Conservation (phyloP, 2,113 vertebrate genomes). For the Aptenodytes forsteri region DNA sequence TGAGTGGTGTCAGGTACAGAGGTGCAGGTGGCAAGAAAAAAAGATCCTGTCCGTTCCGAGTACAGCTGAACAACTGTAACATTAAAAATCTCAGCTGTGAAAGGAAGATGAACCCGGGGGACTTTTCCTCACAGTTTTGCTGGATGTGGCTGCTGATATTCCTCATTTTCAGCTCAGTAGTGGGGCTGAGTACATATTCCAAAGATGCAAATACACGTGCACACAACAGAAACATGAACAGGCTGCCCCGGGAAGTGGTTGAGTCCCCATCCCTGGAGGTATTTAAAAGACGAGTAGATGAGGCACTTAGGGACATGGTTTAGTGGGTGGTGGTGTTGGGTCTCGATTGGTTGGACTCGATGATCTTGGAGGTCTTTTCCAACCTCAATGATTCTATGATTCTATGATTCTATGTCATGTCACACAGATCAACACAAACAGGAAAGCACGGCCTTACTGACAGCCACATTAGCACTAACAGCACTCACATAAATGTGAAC, state of each 20-base stretch:
- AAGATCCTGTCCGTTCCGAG: neutral
- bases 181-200: fast-evolving
- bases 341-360: no score
- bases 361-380: no score
- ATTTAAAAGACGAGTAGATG: no score
- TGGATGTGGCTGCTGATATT: neutral
- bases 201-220: neutral
- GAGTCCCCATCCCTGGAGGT: no score
- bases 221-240: neutral
- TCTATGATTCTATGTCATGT: no score
- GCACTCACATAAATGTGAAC: neutral
- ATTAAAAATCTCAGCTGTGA: neutral
- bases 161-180: neutral
- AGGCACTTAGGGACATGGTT: no score
- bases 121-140: neutral
- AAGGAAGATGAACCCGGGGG: neutral
- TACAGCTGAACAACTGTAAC: neutral
- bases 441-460: neutral
- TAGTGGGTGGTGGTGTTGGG: no score
- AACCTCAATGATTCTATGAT: no score
- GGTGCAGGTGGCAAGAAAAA: neutral
- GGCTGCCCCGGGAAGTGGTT: no score
- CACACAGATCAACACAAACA: neutral
- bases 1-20: neutral
- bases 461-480: neutral